Conservation (phyloP, 2,888 invertebrate species). For the Mythimna loreyi region DNA sequence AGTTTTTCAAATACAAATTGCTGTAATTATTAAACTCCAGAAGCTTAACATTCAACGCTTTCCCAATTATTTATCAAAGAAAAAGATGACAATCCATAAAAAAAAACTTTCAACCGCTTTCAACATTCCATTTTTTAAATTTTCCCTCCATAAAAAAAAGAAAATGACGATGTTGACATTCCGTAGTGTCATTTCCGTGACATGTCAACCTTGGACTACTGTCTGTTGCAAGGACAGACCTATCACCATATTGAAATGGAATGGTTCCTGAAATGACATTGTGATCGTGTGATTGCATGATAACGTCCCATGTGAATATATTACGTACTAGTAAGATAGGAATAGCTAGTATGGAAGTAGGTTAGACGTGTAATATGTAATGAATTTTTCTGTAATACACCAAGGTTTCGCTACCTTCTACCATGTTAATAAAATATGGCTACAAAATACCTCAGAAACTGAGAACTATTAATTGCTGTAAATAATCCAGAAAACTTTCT, state of each 20-base stretch:
- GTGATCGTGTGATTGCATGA: slow-evolving; percentile 56
- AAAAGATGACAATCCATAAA: neutral
- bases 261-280: slow-evolving; percentile 48
- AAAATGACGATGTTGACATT: slow-evolving; percentile 38
- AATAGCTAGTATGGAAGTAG: slow-evolving; percentile 18
- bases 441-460: neutral
- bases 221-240: slow-evolving; percentile 52
- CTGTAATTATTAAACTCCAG: neutral
- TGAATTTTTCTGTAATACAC: slow-evolving; percentile 11
- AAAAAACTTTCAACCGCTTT: slow-evolving; percentile 7
- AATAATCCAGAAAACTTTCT: slow-evolving; percentile 12
- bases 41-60: neutral
- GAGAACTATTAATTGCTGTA: neutral
- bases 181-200: slow-evolving; percentile 51
- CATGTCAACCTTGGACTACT: slow-evolving; percentile 47
- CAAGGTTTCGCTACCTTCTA: neutral
- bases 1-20: neutral
- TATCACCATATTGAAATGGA: slow-evolving; percentile 54
- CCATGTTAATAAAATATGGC: too few relatives aligned
- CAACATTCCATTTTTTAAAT: slow-evolving; percentile 12
- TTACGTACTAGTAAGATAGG: slow-evolving; percentile 26
- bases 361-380: slow-evolving; percentile 17
- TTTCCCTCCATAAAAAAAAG: slow-evolving; percentile 25
- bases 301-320: slow-evolving; percentile 44
- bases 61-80: neutral